phyloP scores from a whole-genome alignment of 2,113 vertebrate genomes.

The Zosterops pallidus region DNA sequence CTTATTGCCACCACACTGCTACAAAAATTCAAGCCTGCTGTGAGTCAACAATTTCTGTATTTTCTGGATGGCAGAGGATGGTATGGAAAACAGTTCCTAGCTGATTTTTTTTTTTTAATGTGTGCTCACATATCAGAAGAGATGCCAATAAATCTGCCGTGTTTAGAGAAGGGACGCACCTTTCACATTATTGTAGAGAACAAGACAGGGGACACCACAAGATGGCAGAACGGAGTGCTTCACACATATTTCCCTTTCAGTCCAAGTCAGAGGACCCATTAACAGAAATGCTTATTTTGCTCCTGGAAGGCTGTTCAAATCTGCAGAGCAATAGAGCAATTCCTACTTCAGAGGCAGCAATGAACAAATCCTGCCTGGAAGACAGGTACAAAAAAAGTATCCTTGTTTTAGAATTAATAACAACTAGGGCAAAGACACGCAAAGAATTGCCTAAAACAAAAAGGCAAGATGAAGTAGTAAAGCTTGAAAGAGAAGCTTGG shows the following conservation, averaged over 20 bases:
- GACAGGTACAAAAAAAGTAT: neutral
- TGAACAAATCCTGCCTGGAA: neutral
- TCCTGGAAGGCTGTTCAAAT: neutral
- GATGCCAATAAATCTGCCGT: neutral
- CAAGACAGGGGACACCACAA: slow-evolving; percentile 15
- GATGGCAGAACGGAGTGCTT: slow-evolving; percentile 12
- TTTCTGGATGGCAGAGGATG: neutral
- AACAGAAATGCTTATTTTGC: neutral
- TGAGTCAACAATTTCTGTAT: neutral
- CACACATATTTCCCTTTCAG: neutral
- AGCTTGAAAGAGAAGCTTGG: neutral
- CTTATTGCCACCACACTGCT: neutral
- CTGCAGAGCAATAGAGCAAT: neutral
- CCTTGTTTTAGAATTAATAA: neutral
- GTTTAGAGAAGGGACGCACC: neutral
- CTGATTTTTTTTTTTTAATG: neutral
- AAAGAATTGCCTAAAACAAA: neutral
- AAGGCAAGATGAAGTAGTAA: neutral
- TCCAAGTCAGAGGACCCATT: neutral
- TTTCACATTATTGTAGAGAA: neutral
- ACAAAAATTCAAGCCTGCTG: neutral
- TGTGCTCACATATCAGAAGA: neutral
- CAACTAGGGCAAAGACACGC: rapidly evolving
- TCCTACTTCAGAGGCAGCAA: neutral
- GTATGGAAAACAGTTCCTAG: neutral